Base-by-base conservation (phyloP, 2,113 vertebrate genomes). In the Corythoichthys intestinalis region DNA sequence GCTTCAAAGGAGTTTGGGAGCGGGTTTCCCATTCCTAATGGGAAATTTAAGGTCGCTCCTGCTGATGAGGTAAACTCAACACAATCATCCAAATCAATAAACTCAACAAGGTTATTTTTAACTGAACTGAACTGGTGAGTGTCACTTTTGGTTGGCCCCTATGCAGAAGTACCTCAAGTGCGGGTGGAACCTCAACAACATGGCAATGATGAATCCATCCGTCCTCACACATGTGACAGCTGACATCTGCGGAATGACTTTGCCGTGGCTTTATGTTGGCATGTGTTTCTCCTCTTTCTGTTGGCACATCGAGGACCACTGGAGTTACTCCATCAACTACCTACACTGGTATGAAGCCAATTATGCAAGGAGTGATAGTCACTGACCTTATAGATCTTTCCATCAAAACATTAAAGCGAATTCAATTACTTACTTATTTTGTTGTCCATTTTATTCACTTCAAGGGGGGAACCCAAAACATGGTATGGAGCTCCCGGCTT, bases 271-370 rank as follows among this genome's bases (percentile, higher is more conserved):
- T 0, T 99, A 99, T 0, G 97, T 99, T 1, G 97, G 97, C 76
- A 99, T 99, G 97, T 98, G 96, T 86, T 99, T 99, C 87, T 98
- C 97, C 46, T 98, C 97, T 3, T 99, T 99, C 85, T 99, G 97
- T 78, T 99, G 97, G 97, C 97, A 99, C 80, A 99, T 99, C 39
- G 97, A 99, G 81, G 97, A 99, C 89, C 97, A 99, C 70, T 99
- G 97, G 97, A 99, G 97, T 88, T 99, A 99, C 80, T 98, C 97
- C 0, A 98, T 99, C 86, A 99, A 99, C 88, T 99, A 98, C 81
- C 91, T 99, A 83, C 97, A 99, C 78, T 98, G 97, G 97, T 99
- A 90, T 93, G 7, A 46, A 13, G 20, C 4, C 7, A 60, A 14
- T 37, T 6, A 4, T 65, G 47, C 37, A 17, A 17, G 49, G 13